A percentile compares a stretch with the other conserved stretches of the same genome.
Conservation (phyloP, 2,797 vertebrate genomes). For the Scomberomorus guttatus region DNA sequence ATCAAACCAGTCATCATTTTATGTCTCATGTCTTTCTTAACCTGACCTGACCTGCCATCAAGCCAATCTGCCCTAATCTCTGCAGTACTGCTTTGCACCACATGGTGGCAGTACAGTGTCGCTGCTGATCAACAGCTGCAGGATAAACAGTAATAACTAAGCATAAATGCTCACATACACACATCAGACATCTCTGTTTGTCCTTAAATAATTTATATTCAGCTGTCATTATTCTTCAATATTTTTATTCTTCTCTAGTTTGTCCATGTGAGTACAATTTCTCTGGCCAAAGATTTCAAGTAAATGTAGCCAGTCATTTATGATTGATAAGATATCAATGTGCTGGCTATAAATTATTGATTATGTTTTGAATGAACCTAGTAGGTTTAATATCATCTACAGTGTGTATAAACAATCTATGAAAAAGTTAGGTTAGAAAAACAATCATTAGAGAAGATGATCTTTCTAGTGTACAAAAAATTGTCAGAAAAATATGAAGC, state of each 20-base stretch:
- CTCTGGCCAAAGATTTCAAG: neutral
- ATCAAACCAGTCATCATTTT: neutral
- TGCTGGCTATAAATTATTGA: slow-evolving; percentile 1
- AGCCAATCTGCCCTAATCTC: neutral
- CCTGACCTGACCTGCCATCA: neutral
- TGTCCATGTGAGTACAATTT: neutral
- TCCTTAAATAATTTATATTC: neutral
- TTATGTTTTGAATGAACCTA: slow-evolving; percentile 4
- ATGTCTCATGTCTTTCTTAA: neutral
- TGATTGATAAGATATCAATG: slow-evolving; percentile 14
- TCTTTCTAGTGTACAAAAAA: slow-evolving; percentile 8
- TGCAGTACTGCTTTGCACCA: slow-evolving; percentile 58
- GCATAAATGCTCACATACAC: neutral
- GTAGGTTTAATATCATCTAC: neutral
- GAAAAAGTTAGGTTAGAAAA: neutral
- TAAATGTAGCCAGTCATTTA: slow-evolving; percentile 9
- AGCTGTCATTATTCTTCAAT: neutral
- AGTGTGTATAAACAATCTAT: neutral
- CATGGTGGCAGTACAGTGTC: slow-evolving; percentile 58
- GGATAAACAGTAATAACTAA: neutral
- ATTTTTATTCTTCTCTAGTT: neutral
- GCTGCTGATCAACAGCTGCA: slow-evolving; percentile 5
- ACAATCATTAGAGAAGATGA: neutral
- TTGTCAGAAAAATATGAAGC: neutral
- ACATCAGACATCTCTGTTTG: neutral